These are phyloP conservation scores for Festucalex cinctus DNA, from an alignment of 2,113 vertebrate genomes.

Conservation along the genomic window DNA sequence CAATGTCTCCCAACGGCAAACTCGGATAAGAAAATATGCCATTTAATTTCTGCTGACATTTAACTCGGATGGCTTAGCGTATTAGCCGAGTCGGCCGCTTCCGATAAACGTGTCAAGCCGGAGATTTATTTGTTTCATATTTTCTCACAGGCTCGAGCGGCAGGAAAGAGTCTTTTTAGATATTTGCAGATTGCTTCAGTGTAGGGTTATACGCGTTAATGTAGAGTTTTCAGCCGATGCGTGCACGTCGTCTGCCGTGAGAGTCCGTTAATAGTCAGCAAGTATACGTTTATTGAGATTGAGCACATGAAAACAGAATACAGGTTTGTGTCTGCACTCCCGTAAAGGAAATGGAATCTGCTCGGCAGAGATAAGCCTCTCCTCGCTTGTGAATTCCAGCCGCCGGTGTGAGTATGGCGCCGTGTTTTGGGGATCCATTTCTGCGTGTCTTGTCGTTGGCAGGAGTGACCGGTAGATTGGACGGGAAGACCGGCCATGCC, in stretches of 20 bases:
- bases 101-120: constrained; percentile 6
- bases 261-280: constrained; percentile 42
- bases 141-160: background rate
- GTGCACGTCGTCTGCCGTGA: background rate
- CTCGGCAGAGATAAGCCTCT: constrained; percentile 65
- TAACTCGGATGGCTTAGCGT: constrained; percentile 5
- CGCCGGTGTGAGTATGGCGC: constrained; percentile 62
- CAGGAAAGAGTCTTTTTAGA: background rate
- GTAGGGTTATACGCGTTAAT: background rate
- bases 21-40: constrained; percentile 4
- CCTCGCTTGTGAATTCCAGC: constrained; percentile 57
- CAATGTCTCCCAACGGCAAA: background rate
- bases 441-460: constrained; percentile 54
- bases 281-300: constrained; percentile 35
- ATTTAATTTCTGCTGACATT: constrained; percentile 12
- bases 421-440: constrained; percentile 46
- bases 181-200: background rate
- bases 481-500: constrained; percentile 44
- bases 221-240: background rate
- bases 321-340: constrained; percentile 44
- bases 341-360: constrained; percentile 64
- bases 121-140: constrained; percentile 14
- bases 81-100: constrained; percentile 1
- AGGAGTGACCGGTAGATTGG: constrained; percentile 68
- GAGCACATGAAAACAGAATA: constrained; percentile 44